Evolutionary conservation across 2,113 vertebrate species (phyloP), one percentile per base, ranked within the genome.

Genomic region (Siphamia tubifer): DNA sequence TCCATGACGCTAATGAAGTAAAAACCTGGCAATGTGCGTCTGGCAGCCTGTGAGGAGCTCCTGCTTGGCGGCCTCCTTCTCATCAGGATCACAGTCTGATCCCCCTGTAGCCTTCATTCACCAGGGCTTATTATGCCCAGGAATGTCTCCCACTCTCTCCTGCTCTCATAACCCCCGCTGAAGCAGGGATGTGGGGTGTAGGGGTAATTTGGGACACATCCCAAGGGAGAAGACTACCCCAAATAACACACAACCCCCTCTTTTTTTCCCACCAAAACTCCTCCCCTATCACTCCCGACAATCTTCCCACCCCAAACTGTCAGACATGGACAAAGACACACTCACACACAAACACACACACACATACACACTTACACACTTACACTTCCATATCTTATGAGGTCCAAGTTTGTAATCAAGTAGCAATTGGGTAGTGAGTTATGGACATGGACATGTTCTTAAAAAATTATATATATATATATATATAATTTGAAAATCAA

Each of bases 1-100:
- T 92, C 91, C 91, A 93, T 91, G 90, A 90, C 88, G 82, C 86
- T 89, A 81, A 88, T 86, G 78, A 86, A 86, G 82, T 86, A 85
- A 91, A 92, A 92, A 89, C 83, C 79, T 82, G 83, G 85, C 85
- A 89, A 77, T 85, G 89, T 65, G 68, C 65, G 58, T 77, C 81
- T 79, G 80, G 84, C 85, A 86, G 82, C 55, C 75, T 80, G 42
- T 43, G 61, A 78, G 72, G 70, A 61, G 83, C 79, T 89, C 81
- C 82, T 79, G 82, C 84, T 87, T 84, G 43, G 76, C 69, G 60
- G 81, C 79, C 83, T 86, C 84, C 87, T 84, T 83, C 87, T 87
- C 84, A 83, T 87, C 83, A 79, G 83, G 79, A 87, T 84, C 81
- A 81, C 78, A 80, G 75, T 74, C 74, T 86, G 83, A 87, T 88